Conservation (phyloP, 2,888 invertebrate genomes). For the Geophilus truncorum region DNA sequence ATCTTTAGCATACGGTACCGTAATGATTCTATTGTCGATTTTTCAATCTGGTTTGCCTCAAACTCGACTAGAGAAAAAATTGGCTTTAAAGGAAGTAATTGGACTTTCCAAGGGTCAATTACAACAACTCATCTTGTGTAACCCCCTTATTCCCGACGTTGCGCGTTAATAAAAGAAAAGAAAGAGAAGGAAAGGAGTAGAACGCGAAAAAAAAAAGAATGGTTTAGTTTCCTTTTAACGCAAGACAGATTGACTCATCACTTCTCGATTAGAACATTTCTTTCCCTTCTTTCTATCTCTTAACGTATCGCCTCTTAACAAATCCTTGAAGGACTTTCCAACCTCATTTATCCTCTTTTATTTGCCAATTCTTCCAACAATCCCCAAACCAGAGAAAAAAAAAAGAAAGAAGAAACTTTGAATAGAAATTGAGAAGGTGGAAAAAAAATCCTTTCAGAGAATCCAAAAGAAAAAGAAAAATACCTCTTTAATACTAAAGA, state of each 20-base stretch:
- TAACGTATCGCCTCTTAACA: conserved; percentile 22
- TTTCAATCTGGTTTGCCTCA: not conserved
- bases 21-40: not conserved
- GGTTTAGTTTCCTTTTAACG: conserved; percentile 19
- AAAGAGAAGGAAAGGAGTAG: not conserved
- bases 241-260: conserved; percentile 27
- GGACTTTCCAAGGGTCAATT: conserved; percentile 4
- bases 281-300: conserved; percentile 1
- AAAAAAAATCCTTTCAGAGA: not conserved
- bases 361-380: not conserved
- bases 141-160: not conserved
- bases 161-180: not conserved
- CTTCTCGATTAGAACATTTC: conserved; percentile 18
- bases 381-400: not conserved
- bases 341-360: conserved; percentile 25
- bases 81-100: not conserved
- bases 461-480: not conserved
- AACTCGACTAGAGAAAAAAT: not conserved
- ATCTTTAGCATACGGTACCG: too few relatives aligned
- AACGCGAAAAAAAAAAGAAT: not conserved
- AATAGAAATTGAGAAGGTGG: not conserved
- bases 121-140: conserved; percentile 3
- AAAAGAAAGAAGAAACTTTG: not conserved
- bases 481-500: not conserved
- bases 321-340: conserved; percentile 8